Evolutionary conservation across 1,140 invertebrate genomes (phyloP).

Genomic region (Hycleus phaleratus): DNA sequence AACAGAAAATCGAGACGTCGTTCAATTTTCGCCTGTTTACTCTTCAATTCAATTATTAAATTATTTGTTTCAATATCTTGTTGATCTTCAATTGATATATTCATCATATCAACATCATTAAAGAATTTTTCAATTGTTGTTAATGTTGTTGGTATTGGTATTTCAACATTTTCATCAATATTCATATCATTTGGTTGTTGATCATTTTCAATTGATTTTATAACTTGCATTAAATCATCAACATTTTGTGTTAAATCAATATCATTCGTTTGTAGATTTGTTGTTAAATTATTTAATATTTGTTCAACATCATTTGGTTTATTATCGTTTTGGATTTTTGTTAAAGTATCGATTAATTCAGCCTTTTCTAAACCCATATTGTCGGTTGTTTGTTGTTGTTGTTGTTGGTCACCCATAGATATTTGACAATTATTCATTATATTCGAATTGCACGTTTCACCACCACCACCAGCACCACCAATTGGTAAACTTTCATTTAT

Average conservation of each 20-base stretch:
- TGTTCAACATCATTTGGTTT: constrained; percentile 48
- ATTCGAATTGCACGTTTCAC: no score
- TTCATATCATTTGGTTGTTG: constrained; percentile 44
- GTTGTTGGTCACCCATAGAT: constrained; percentile 48
- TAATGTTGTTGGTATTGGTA: background rate
- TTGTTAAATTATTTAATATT: constrained; percentile 41
- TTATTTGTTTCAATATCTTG: constrained; percentile 39
- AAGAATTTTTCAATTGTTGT: background rate
- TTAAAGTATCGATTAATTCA: constrained; percentile 24
- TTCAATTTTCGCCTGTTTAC: constrained; percentile 57
- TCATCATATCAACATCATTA: constrained; percentile 45
- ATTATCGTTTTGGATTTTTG: constrained; percentile 24
- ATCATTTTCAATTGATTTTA: constrained; percentile 58
- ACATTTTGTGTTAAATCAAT: constrained; percentile 50
- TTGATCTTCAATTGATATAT: constrained; percentile 48
- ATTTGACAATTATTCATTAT: no score
- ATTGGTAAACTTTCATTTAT: constrained; percentile 45
- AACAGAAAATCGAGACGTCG: constrained; percentile 61
- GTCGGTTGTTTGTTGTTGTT: no score
- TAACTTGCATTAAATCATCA: constrained; percentile 56
- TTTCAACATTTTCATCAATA: constrained; percentile 18
- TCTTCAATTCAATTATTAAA: constrained; percentile 39
- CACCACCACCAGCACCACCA: constrained; percentile 13
- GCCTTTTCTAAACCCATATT: constrained; percentile 49
- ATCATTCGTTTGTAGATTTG: constrained; percentile 32